These are phyloP conservation scores for Thrips palmi DNA, from an alignment of 1,140 invertebrate species.

Conservation along the genomic window DNA sequence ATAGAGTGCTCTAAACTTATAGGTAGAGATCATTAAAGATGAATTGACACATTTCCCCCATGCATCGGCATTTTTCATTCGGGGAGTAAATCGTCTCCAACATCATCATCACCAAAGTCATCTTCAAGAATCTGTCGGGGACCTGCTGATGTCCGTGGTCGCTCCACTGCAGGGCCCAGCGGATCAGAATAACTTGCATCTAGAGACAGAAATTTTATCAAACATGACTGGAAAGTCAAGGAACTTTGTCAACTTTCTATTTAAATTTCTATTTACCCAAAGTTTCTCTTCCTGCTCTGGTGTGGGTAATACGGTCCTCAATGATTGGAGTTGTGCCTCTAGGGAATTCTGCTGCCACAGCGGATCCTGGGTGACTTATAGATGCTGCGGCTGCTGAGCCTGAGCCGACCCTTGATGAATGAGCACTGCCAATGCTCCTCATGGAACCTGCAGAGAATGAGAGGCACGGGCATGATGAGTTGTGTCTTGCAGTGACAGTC, in stretches of 20 bases:
- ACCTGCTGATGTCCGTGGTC: slow-evolving; percentile 56
- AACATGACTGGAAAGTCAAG: slow-evolving; percentile 4
- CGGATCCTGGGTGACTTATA: background rate
- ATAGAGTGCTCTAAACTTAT: no score
- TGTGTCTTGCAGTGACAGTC: slow-evolving; percentile 9
- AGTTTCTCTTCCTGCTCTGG: background rate
- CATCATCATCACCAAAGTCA: slow-evolving; percentile 62
- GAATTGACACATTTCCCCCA: no score
- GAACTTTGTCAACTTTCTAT: background rate
- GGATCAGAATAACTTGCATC: slow-evolving; percentile 54
- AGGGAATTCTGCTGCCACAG: background rate
- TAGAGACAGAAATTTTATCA: slow-evolving; percentile 20
- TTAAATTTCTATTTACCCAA: background rate
- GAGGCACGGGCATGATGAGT: background rate
- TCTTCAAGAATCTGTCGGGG: slow-evolving; percentile 37
- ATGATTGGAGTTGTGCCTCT: slow-evolving; percentile 1
- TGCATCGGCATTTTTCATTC: no score
- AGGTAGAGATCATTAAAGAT: no score
- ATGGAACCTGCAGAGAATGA: background rate
- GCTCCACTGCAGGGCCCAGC: slow-evolving; percentile 45
- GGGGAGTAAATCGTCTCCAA: slow-evolving; percentile 65
- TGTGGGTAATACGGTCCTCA: background rate
- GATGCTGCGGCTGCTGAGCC: slow-evolving; percentile 3
- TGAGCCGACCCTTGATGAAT: slow-evolving; percentile 1
- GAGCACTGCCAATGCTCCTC: slow-evolving; percentile 5